phyloP scores from a whole-genome alignment of 2,888 invertebrate species.

The Tetropium fuscum region DNA sequence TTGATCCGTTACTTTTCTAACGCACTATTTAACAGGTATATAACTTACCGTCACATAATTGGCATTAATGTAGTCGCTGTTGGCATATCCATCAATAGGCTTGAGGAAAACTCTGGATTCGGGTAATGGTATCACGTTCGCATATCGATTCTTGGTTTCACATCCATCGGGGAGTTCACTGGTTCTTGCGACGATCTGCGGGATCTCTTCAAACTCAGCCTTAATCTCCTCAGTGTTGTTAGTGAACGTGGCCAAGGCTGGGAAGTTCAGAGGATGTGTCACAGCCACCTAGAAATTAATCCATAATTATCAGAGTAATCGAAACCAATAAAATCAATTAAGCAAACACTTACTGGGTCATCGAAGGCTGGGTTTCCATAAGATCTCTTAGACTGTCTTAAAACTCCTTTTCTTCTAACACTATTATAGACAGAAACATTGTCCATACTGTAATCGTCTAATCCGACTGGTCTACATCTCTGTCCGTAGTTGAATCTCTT shows the following conservation, averaged over 20 bases:
- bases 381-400: slow-evolving; percentile 84
- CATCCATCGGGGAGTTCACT: slow-evolving; percentile 89
- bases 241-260: slow-evolving; percentile 81
- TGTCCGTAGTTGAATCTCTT: slow-evolving; percentile 86
- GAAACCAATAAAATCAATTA: neutral
- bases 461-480: slow-evolving; percentile 87
- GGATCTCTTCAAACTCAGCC: slow-evolving; percentile 86
- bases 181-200: slow-evolving; percentile 80
- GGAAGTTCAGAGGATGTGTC: slow-evolving; percentile 82
- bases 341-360: slow-evolving; percentile 76
- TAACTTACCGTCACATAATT: slow-evolving; percentile 87
- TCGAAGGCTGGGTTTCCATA: slow-evolving; percentile 94
- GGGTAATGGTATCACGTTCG: slow-evolving; percentile 94
- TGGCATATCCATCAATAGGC: slow-evolving; percentile 78
- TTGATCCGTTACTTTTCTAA: no score
- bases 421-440: slow-evolving; percentile 86
- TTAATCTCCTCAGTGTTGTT: slow-evolving; percentile 78
- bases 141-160: slow-evolving; percentile 92
- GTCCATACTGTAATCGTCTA: slow-evolving; percentile 91
- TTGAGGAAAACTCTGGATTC: slow-evolving; percentile 87
- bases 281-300: slow-evolving; percentile 69
- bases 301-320: neutral
- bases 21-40: no score
- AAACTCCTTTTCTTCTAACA: slow-evolving; percentile 80
- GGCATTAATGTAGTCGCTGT: slow-evolving; percentile 93